A percentile compares a stretch with the other conserved stretches of the same genome.
phyloP scores from a whole-genome alignment of 2,888 invertebrate species.

The Archips xylosteana region DNA sequence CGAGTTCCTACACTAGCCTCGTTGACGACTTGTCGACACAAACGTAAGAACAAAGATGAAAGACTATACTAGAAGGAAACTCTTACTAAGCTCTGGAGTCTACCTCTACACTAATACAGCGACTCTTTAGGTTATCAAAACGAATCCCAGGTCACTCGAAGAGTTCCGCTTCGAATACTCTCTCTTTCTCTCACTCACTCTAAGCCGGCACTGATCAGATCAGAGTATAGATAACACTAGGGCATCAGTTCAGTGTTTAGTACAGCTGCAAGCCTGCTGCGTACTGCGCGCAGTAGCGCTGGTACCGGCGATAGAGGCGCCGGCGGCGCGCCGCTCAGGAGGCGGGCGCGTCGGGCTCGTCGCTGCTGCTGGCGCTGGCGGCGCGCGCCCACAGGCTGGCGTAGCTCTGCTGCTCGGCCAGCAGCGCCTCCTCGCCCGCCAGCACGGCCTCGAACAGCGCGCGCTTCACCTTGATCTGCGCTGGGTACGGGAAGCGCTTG shows the following conservation, averaged over 20 bases:
- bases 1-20: not conserved
- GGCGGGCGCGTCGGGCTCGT: conserved; percentile 46
- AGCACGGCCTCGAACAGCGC: conserved; percentile 72
- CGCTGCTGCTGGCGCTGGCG: conserved; percentile 62
- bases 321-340: conserved; percentile 57
- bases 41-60: not conserved
- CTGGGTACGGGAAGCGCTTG: conserved; percentile 73
- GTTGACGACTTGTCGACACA: not conserved
- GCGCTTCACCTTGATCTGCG: conserved; percentile 76
- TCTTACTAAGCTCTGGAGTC: not conserved
- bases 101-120: too few relatives aligned
- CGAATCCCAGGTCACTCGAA: too few relatives aligned
- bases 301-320: conserved; percentile 49
- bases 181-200: not conserved
- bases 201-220: not conserved
- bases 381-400: conserved; percentile 73
- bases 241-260: conserved; percentile 16
- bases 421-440: conserved; percentile 74
- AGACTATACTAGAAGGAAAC: not conserved
- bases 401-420: conserved; percentile 76
- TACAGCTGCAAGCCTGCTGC: conserved; percentile 21
- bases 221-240: not conserved
- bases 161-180: not conserved
- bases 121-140: too few relatives aligned
- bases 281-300: conserved; percentile 32